Conservation (phyloP, 2,113 vertebrate genomes). For the Chascanopsetta lugubris region DNA sequence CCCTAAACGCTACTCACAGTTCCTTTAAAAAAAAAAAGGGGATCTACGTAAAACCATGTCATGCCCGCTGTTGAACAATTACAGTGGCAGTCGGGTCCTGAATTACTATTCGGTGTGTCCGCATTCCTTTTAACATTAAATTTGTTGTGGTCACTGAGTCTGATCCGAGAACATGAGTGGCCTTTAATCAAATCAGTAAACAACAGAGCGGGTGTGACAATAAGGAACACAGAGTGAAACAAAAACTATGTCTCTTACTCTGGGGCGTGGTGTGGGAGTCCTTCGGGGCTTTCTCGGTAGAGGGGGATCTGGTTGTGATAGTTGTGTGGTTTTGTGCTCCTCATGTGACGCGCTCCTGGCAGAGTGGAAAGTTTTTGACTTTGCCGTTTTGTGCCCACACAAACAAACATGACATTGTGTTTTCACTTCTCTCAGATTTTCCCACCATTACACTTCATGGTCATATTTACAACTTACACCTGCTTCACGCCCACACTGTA, state of each 20-base stretch:
- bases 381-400: slow-evolving; percentile 12
- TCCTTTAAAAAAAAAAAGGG: too few species aligned
- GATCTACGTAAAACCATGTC: background rate
- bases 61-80: too few species aligned
- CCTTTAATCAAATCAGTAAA: slow-evolving; percentile 5
- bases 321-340: slow-evolving; percentile 26
- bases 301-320: background rate
- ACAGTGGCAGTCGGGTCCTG: too few species aligned
- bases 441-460: background rate
- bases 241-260: slow-evolving; percentile 9
- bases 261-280: slow-evolving; percentile 6
- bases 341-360: slow-evolving; percentile 43
- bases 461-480: background rate
- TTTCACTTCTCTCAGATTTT: background rate
- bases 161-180: background rate
- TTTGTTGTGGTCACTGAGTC: background rate
- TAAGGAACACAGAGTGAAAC: slow-evolving; percentile 26
- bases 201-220: slow-evolving; percentile 20
- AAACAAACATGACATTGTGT: slow-evolving; percentile 29
- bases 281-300: slow-evolving; percentile 43
- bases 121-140: background rate
- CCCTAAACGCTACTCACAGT: too few species aligned
- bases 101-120: background rate
- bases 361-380: slow-evolving; percentile 49
- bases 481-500: background rate